These are phyloP conservation scores for Galleria mellonella DNA, from an alignment of 1,140 invertebrate species.

Conservation along the genomic window DNA sequence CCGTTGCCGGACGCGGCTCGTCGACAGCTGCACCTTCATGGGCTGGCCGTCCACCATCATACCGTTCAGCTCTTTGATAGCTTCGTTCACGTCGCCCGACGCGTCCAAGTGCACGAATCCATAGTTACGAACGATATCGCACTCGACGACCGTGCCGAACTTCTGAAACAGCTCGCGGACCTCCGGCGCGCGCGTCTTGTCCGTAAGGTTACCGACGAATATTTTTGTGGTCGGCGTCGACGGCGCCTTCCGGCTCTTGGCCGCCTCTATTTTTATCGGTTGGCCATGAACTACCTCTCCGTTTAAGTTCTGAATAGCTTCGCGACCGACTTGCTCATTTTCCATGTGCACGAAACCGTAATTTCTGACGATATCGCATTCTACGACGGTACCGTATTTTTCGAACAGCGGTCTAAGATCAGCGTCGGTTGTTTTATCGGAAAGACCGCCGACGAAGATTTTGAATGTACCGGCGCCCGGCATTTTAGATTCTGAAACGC, in stretches of 20 bases:
- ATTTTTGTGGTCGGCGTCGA: slow-evolving; percentile 92
- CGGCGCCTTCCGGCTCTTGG: slow-evolving; percentile 88
- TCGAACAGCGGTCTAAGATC: slow-evolving; percentile 94
- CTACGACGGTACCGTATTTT: slow-evolving; percentile 95
- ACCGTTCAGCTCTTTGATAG: slow-evolving; percentile 90
- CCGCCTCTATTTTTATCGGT: slow-evolving; percentile 93
- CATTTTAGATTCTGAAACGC: slow-evolving; percentile 79
- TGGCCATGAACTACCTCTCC: slow-evolving; percentile 90
- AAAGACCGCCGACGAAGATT: slow-evolving; percentile 96
- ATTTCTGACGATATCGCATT: slow-evolving; percentile 97
- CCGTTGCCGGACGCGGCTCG: slow-evolving; percentile 91
- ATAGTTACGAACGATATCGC: slow-evolving; percentile 93
- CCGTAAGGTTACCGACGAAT: slow-evolving; percentile 92
- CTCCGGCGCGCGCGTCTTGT: slow-evolving; percentile 91
- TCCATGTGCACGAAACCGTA: slow-evolving; percentile 99
- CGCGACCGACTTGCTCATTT: slow-evolving; percentile 91
- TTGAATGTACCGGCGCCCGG: slow-evolving; percentile 94
- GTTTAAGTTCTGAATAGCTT: slow-evolving; percentile 94
- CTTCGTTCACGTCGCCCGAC: slow-evolving; percentile 87
- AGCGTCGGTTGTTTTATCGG: slow-evolving; percentile 89
- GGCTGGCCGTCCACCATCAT: slow-evolving; percentile 89
- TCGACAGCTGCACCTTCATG: slow-evolving; percentile 93
- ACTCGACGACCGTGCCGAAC: slow-evolving; percentile 91
- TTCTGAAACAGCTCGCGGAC: slow-evolving; percentile 90
- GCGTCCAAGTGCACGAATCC: slow-evolving; percentile 93